Evolutionary conservation across 2,797 vertebrate species (phyloP), one percentile per base, ranked within the genome.

Genomic region (Halcyon smyrnensis): DNA sequence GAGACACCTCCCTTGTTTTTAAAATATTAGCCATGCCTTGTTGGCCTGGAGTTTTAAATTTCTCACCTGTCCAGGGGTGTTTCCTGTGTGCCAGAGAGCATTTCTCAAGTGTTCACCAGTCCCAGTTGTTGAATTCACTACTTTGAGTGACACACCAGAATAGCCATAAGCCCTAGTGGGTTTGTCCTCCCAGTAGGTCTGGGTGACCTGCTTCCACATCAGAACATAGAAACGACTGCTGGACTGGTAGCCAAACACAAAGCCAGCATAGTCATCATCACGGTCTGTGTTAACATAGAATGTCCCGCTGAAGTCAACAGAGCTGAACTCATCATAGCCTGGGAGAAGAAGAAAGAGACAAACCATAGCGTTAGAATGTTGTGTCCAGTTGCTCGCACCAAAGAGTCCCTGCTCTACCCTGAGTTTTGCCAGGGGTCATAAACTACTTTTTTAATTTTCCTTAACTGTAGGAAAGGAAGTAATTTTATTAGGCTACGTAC

Each of bases 191-290:
- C 99, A 99, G 97, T 99, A 99, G 2, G 99, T 99, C 98, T 99
- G 99, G 12, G 99, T 99, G 91, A 99, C 99, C 97, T 99, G 99
- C 96, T 99, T 99, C 99, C 99, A 99, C 99, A 99, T 99, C 23
- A 99, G 98, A 56, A 99, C 99, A 2, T 99, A 99, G 96, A 99
- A 99, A 24, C 99, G 99, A 60, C 98, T 99, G 90, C 99, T 99
- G 15, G 99, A 99, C 97, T 99, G 99, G 97, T 99, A 99, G 95
- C 99, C 99, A 19, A 99, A 99, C 77, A 99, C 99, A 70, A 99
- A 99, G 83, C 99, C 99, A 0, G 99, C 99, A 3, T 99, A 99
- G 98, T 99, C 99, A 3, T 99, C 99, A 11, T 99, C 99, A 11
- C 99, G 98, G 96, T 99, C 99, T 0, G 99, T 99, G 97, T 99